A percentile compares a stretch with the other conserved stretches of the same genome.
Evolutionary conservation across 2,888 invertebrate genomes (phyloP).

Genomic region (Apomyelois bistriatella): DNA sequence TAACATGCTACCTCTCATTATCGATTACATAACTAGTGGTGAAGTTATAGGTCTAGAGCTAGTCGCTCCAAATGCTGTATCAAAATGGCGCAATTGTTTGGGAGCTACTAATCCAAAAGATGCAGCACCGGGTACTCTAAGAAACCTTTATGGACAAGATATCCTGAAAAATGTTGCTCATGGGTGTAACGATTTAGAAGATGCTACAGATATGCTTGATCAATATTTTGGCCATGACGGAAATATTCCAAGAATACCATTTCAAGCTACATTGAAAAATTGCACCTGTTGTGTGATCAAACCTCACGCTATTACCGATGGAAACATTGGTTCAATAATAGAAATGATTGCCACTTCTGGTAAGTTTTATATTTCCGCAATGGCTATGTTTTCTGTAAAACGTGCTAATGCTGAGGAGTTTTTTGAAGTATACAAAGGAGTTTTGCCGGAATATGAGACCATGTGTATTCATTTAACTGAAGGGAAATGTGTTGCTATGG

Average conservation of each 20-base stretch:
- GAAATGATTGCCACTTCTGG: slow-evolving; percentile 83
- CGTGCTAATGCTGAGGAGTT: slow-evolving; percentile 92
- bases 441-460: slow-evolving; percentile 86
- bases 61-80: slow-evolving; percentile 84
- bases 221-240: slow-evolving; percentile 58
- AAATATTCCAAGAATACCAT: slow-evolving; percentile 47
- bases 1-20: slow-evolving; percentile 80
- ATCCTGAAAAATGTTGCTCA: slow-evolving; percentile 84
- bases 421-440: slow-evolving; percentile 94
- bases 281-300: slow-evolving; percentile 92
- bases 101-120: slow-evolving; percentile 82
- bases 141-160: slow-evolving; percentile 84
- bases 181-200: slow-evolving; percentile 81
- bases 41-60: slow-evolving; percentile 87
- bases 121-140: slow-evolving; percentile 81
- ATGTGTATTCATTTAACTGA: slow-evolving; percentile 91
- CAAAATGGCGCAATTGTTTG: slow-evolving; percentile 81
- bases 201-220: slow-evolving; percentile 68
- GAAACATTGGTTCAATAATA: slow-evolving; percentile 86
- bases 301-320: slow-evolving; percentile 91
- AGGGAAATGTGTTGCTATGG: slow-evolving; percentile 92
- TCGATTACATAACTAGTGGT: slow-evolving; percentile 85
- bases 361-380: slow-evolving; percentile 87
- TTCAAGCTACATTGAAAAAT: slow-evolving; percentile 80
- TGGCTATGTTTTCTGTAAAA: slow-evolving; percentile 89